A percentile compares a stretch with the other conserved stretches of the same genome.
phyloP scores from a whole-genome alignment of 2,797 vertebrate species.

The Cryptoprocta ferox region DNA sequence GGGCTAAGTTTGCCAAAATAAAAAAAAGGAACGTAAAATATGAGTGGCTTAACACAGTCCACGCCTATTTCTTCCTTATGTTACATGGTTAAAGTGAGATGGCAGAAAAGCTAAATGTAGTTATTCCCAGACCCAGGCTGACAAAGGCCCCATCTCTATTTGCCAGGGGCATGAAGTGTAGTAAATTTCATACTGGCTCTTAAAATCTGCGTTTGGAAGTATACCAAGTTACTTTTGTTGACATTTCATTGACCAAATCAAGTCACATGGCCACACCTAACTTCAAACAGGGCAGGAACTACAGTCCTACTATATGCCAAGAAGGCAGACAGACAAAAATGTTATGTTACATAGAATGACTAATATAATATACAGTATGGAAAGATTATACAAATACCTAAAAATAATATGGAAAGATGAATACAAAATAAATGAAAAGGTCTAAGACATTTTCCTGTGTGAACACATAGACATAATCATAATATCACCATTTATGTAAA shows the following conservation, averaged over 20 bases:
- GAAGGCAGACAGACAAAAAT: conserved; percentile 12
- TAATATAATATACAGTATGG: conserved; percentile 31
- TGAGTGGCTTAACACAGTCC: conserved; percentile 28
- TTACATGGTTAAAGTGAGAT: conserved; percentile 41
- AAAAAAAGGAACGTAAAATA: conserved; percentile 57
- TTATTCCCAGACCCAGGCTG: conserved; percentile 32
- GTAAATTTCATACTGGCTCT: conserved; percentile 35
- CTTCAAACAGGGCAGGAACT: conserved; percentile 31
- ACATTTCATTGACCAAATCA: conserved; percentile 40
- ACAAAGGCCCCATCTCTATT: conserved; percentile 13
- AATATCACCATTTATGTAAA: conserved; percentile 22
- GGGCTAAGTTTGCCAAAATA: conserved; percentile 36
- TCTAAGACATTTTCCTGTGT: conserved; percentile 36
- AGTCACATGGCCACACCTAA: conserved; percentile 23
- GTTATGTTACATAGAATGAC: conserved; percentile 27
- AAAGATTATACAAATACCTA: conserved; percentile 6
- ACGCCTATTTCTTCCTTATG: conserved; percentile 23
- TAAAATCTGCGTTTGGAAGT: conserved; percentile 54
- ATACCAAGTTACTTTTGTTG: not conserved
- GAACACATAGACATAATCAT: not conserved
- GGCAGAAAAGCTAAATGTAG: conserved; percentile 8
- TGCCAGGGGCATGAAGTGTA: conserved; percentile 10
- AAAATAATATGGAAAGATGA: not conserved
- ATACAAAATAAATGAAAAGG: conserved; percentile 40
- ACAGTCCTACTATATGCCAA: not conserved